Conservation (phyloP, 2,888 invertebrate species). For the Gymnosoma rotundatum region DNA sequence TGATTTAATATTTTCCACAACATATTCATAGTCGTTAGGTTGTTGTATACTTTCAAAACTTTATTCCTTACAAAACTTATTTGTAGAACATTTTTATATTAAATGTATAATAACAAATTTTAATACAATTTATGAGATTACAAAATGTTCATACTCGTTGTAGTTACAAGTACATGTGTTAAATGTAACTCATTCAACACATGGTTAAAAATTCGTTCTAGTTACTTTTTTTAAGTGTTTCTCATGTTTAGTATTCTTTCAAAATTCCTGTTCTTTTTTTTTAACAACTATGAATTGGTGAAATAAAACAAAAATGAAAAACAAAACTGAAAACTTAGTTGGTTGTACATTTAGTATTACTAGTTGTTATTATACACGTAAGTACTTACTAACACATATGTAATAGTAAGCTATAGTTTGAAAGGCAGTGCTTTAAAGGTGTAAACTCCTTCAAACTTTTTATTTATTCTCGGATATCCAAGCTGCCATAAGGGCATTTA, state of each 20-base stretch:
- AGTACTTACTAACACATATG: constrained; percentile 45
- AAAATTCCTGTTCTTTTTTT: constrained; percentile 27
- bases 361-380: constrained; percentile 61
- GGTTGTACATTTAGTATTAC: constrained; percentile 44
- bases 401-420: constrained; percentile 15
- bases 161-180: constrained; percentile 6
- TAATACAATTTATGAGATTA: constrained; percentile 49
- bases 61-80: not conserved
- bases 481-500: too few species aligned
- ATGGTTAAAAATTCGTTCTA: constrained; percentile 41
- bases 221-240: constrained; percentile 43
- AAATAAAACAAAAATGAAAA: not conserved
- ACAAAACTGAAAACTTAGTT: constrained; percentile 13
- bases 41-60: not conserved
- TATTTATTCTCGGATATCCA: too few species aligned
- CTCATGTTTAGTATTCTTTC: constrained; percentile 42
- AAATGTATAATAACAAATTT: constrained; percentile 30
- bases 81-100: constrained; percentile 40
- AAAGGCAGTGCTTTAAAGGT: not conserved
- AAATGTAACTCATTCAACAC: constrained; percentile 32
- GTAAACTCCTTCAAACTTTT: constrained; percentile 12
- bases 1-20: not conserved
- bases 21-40: too few species aligned
- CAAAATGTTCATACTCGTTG: constrained; percentile 5
- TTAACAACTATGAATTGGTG: not conserved